Evolutionary conservation across 1,140 invertebrate genomes (phyloP), one percentile per base, ranked within the genome.

Genomic region (Drosophila setifemur): DNA sequence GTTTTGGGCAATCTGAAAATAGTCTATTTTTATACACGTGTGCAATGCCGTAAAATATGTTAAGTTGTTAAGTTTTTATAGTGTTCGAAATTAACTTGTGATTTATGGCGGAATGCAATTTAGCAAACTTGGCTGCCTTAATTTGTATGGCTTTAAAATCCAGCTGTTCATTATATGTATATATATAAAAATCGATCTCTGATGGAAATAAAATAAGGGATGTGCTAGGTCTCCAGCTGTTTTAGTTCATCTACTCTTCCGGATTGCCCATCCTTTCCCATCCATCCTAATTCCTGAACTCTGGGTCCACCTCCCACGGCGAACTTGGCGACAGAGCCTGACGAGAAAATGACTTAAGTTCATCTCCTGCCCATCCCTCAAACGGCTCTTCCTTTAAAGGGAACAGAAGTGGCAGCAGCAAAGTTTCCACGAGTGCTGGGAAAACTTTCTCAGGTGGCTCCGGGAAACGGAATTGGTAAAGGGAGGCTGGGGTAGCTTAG

Each of bases 361-460:
- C 29, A 55, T 50, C 29, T 33, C 11, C n/a, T 16, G 31, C 7
- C 8, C 6, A 11, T 8, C 18, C 1, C 12, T 23, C 12, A 8
- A 21, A 2, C 18, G 7, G n/a, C 45, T 6, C 21, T 21, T 26
- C 8, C 11, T 9, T 4, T 28, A 45, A 55, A 45, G 18, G 39
- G 47, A 40, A 40, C 33, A 40, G 33, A 16, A 39, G 54, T 8
- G 8, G 18, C 50, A 11, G 23, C 5, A 18, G 8, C 23, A 8
- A 58, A 63, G 49, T 54, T 60, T n/a, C n/a, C 7, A 44, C 16
- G 7, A 39, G 53, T 14, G 6, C 1, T 8, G 26, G 25, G 2
- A 25, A 58, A 71, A 71, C 44, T 70, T 71, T 71, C 31, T 14
- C 44, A 71, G 45, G 50, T 44, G 16, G 12, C n/a, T 35, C 3